Base-by-base conservation (phyloP, 2,888 invertebrate species). In the Opisthograptis luteolata region DNA sequence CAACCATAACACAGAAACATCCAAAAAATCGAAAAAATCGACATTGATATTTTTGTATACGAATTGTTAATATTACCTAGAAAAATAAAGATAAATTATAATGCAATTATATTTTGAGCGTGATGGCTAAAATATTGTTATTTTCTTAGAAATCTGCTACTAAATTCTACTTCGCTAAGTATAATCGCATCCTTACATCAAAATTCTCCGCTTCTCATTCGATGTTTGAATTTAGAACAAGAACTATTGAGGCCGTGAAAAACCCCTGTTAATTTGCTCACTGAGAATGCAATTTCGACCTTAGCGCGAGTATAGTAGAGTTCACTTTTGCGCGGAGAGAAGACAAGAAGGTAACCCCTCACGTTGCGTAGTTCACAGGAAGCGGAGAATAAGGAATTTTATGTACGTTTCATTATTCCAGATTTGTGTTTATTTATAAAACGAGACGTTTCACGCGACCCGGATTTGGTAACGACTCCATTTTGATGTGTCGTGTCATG, bases 351-450 rank as follows among this genome's bases (percentile, higher is more conserved):
- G 67, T 73, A 70, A 70, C 70, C 70, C 73, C 66, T 64, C 63
- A 54, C 55, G 63, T 63, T 70, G 64, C 67, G 73, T 58, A 39
- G 65, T 69, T 60, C 70, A 64, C 79, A 80, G 87, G 87, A 87
- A 84, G 81, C 78, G 74, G 76, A 73, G 76, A 79, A 76, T 73
- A 77, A 75, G 74, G 76, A 76, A 74, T 84, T 86, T 86, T 86
- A 86, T 84, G 79, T 73, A 71, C 68, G 73, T 81, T 78, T 77
- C 80, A 79, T 83, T 83, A 84, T 81, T 79, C 64, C 60, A 63
- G 66, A 70, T 72, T 69, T 72, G 72, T 79, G 79, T 81, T 84
- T 84, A 80, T 85, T 82, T 84, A 71, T 73, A 72, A 72, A 73
- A 52, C 60, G 54, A 53, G 53, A 55, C 57, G 42, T 69, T 65